Evolutionary conservation across 2,113 vertebrate species (phyloP).

Genomic region (Psittacus erithacus): DNA sequence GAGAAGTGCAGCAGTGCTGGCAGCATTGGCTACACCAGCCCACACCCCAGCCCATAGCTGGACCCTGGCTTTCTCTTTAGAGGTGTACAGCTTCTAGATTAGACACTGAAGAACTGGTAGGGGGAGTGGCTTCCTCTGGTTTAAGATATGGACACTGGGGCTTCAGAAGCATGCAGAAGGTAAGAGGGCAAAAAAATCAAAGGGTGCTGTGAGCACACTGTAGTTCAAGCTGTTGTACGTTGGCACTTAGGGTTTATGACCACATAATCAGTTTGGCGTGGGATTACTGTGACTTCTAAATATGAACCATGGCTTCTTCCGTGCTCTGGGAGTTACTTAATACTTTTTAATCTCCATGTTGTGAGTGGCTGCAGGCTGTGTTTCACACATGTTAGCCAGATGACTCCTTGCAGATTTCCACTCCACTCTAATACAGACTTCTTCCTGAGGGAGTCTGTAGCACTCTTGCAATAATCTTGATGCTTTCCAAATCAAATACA

Average conservation of each 20-base stretch:
- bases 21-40: fast-evolving
- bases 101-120: neutral
- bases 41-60: fast-evolving
- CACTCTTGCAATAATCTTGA: neutral
- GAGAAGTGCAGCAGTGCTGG: fast-evolving
- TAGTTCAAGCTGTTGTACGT: neutral
- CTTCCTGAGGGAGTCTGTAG: neutral
- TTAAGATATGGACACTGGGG: neutral
- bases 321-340: neutral
- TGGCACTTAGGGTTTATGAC: neutral
- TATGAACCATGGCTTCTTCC: neutral
- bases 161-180: neutral
- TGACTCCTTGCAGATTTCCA: neutral
- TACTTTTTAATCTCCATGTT: neutral
- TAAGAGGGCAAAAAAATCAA: no score
- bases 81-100: neutral
- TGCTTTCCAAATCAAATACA: neutral
- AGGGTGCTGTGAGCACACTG: neutral
- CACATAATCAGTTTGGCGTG: neutral
- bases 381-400: neutral
- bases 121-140: neutral
- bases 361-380: neutral
- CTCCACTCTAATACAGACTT: neutral
- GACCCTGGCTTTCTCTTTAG: neutral
- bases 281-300: neutral